These are phyloP conservation scores for Macroteleia sp. DNA, from an alignment of 2,888 invertebrate species.

Conservation along the genomic window DNA sequence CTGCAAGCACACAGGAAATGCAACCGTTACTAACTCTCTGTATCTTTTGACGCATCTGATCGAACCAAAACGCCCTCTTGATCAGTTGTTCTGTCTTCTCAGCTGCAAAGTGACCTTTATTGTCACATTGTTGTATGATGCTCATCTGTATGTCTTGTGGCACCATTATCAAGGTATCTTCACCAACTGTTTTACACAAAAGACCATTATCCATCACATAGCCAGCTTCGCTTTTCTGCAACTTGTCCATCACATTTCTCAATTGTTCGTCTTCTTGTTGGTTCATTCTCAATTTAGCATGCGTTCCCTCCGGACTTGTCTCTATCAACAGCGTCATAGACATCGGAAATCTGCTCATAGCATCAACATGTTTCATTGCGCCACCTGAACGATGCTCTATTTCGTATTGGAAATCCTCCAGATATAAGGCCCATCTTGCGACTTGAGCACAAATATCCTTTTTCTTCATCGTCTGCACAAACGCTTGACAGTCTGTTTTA, in stretches of 20 bases:
- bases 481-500: background rate
- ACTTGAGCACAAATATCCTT: background rate
- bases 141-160: background rate
- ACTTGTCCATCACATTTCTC: background rate
- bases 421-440: too few relatives aligned
- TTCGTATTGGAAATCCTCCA: too few relatives aligned
- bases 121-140: background rate
- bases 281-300: background rate
- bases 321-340: too few relatives aligned
- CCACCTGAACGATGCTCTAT: too few relatives aligned
- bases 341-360: too few relatives aligned
- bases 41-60: too few relatives aligned
- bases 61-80: background rate
- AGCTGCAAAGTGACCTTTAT: constrained; percentile 3
- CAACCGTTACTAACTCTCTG: too few relatives aligned
- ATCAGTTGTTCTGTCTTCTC: background rate
- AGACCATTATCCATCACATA: background rate
- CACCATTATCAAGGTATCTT: background rate
- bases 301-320: too few relatives aligned
- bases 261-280: background rate
- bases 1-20: too few relatives aligned
- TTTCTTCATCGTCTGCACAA: too few relatives aligned
- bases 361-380: too few relatives aligned
- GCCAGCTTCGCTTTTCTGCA: background rate
- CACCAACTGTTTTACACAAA: background rate